Evolutionary conservation across 2,797 vertebrate species (phyloP).

Genomic region (Prunella strophiata): DNA sequence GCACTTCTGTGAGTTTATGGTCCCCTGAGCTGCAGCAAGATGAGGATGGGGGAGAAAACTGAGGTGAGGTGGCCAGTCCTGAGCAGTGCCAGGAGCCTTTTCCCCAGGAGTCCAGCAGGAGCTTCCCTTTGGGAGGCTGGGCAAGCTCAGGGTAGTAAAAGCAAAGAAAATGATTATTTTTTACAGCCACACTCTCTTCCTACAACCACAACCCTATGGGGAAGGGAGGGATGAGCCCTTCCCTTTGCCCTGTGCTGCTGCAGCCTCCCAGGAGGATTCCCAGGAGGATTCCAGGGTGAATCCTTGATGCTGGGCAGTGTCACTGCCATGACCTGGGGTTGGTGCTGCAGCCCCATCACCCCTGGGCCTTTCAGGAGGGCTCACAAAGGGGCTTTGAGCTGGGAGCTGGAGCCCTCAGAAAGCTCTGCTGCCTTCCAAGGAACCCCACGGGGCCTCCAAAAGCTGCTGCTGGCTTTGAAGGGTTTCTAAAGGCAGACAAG

Average conservation of each 20-base stretch:
- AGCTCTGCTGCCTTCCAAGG: constrained; percentile 69
- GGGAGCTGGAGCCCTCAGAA: constrained; percentile 43
- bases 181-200: background rate
- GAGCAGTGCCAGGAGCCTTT: background rate
- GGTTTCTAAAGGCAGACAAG: constrained; percentile 61
- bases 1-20: background rate
- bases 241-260: background rate
- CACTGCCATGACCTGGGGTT: background rate
- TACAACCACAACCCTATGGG: background rate
- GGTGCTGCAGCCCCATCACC: background rate
- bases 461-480: constrained; percentile 31
- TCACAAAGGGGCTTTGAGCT: constrained; percentile 45
- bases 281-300: background rate
- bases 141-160: background rate
- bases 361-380: constrained; percentile 18
- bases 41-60: background rate
- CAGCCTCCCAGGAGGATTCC: background rate
- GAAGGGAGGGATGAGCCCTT: background rate
- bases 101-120: background rate
- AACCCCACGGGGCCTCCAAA: constrained; percentile 57
- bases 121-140: background rate
- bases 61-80: background rate
- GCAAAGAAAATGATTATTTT: background rate
- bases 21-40: background rate
- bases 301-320: background rate